Evolutionary conservation across 2,888 invertebrate species (phyloP), one percentile per base, ranked within the genome.

Genomic region (Empis livida): DNA sequence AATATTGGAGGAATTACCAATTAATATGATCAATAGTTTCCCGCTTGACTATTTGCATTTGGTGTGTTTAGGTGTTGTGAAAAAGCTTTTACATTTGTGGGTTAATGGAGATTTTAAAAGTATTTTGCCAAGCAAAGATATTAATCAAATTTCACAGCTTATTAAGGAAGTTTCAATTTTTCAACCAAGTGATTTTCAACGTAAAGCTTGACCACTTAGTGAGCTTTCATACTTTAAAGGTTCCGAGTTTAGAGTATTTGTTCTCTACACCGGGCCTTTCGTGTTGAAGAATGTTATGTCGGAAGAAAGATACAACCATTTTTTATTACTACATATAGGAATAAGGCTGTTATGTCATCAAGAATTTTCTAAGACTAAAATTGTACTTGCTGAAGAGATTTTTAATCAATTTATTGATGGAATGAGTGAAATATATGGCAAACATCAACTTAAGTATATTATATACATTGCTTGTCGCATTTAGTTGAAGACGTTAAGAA

Each of bases 261-360:
- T 59, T 32, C 46, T 58, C n/a, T 57, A 60, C 42, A 48, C 50
- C 30, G 59, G 57, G 14, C 50, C 53, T 9, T 43, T 59, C 14
- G 52, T 56, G 31, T 49, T 57, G 37, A 50, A 51, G 46, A 42
- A 47, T 20, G 31, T 51, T 39, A 20, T 56, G 37, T 41, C 30
- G 32, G 43, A 47, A 40, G 17, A 51, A 32, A 46, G 51, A 27
- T 50, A 53, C 40, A 46, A 49, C 16, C 54, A 56, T 47, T 56
- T 58, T 45, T 27, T 58, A 15, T 38, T 50, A 35, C 46, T 57
- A 27, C 51, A 48, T 46, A 23, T 48, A 42, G 55, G 53, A 2
- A 55, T 56, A 15, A 31, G 54, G 52, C 50, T 57, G 44, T 48
- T 58, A 38, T 54, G 47, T 39, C 35, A 49, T 49, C 32, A 43